Percentiles rank a stretch among this genome's conserved stretches.
Evolutionary conservation across 37 sponge, comb jelly and placozoan species (phyloP).

Genomic region (Beroe forskalii): DNA sequence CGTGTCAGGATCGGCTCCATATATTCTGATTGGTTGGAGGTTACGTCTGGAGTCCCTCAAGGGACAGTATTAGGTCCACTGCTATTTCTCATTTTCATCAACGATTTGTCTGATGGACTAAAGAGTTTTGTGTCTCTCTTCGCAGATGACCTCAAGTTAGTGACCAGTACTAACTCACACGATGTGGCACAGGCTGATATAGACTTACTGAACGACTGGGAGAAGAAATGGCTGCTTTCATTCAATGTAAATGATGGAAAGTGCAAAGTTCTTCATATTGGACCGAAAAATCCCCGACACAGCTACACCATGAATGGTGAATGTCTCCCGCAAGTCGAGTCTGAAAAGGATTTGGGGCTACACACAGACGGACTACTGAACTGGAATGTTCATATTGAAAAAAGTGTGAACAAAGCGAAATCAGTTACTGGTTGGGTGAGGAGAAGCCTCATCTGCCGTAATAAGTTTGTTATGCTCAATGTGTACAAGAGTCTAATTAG

Average conservation of each 20-base stretch:
- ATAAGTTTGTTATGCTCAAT: slow-evolving; percentile 12
- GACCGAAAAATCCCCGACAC: neutral
- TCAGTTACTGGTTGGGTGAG: neutral
- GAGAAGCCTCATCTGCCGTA: neutral
- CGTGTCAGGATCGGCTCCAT: neutral
- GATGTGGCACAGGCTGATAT: neutral
- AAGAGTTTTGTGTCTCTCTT: slow-evolving; percentile 25
- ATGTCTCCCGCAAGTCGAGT: neutral
- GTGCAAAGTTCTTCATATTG: slow-evolving; percentile 37
- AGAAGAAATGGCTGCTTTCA: slow-evolving; percentile 5
- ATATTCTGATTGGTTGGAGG: neutral
- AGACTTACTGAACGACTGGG: neutral
- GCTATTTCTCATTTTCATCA: slow-evolving; percentile 12
- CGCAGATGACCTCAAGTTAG: slow-evolving; percentile 25
- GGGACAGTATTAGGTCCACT: slow-evolving; percentile 24
- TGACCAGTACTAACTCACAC: neutral
- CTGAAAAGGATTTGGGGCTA: slow-evolving; percentile 17
- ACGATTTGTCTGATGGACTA: neutral
- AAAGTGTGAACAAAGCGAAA: slow-evolving; percentile 20
- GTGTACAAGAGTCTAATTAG: neutral
- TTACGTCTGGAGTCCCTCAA: slow-evolving; percentile 28
- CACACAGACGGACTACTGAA: neutral
- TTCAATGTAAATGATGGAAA: slow-evolving; percentile 38
- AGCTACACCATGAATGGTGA: neutral
- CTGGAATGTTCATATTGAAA: neutral